These are phyloP conservation scores for Brachionus paranguensis DNA, from an alignment of 1,140 invertebrate species.

Conservation along the genomic window DNA sequence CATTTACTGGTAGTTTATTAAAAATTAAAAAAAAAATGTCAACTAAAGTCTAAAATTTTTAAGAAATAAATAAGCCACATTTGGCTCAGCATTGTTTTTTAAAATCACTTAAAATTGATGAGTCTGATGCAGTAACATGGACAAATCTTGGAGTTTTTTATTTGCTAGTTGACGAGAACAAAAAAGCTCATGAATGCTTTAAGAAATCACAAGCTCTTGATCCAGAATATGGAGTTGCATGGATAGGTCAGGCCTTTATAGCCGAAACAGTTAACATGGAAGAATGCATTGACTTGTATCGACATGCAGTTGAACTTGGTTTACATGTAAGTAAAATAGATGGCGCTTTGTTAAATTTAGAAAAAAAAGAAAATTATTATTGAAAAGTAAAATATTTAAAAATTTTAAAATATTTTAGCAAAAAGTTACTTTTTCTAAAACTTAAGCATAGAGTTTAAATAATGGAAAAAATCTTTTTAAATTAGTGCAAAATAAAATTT, in stretches of 20 bases:
- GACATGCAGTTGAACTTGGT: conserved; percentile 34
- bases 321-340: conserved; percentile 27
- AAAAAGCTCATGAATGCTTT: conserved; percentile 26
- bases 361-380: background rate
- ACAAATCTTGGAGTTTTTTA: conserved; percentile 30
- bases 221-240: conserved; percentile 30
- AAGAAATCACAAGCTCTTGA: conserved; percentile 29
- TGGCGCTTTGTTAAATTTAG: background rate
- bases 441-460: background rate
- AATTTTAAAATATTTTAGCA: background rate
- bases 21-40: no score
- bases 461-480: background rate
- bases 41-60: background rate
- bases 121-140: conserved; percentile 8
- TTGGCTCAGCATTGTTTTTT: conserved; percentile 24
- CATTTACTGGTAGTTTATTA: background rate
- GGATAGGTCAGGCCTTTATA: conserved; percentile 38
- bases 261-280: conserved; percentile 27
- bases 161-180: background rate
- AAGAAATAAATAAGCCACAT: conserved; percentile 37
- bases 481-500: background rate
- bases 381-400: conserved; percentile 9
- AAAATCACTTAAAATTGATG: conserved; percentile 32
- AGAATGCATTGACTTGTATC: conserved; percentile 25
- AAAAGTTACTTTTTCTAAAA: conserved; percentile 21